Percentiles rank a stretch among this genome's conserved stretches.
Conservation (phyloP, 2,113 vertebrate species). For the Nasalis larvatus region DNA sequence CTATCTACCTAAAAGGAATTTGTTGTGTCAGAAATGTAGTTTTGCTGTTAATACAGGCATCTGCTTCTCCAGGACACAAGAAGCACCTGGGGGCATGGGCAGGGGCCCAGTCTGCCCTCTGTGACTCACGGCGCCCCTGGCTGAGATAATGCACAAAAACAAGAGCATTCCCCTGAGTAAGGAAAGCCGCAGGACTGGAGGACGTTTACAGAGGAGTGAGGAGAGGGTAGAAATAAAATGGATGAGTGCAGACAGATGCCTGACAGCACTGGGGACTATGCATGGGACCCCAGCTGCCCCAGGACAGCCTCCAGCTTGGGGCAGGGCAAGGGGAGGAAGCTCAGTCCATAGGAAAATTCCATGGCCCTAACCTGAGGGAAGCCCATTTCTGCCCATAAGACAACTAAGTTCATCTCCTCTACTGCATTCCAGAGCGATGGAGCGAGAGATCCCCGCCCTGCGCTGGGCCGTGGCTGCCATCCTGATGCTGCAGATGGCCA, state of each 20-base stretch:
- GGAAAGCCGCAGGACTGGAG: neutral
- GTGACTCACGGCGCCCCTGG: neutral
- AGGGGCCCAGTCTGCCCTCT: too few relatives aligned
- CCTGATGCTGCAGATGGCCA: neutral
- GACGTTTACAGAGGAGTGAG: neutral
- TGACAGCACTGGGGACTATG: accelerated
- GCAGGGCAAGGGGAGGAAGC: neutral
- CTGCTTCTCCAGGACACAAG: neutral
- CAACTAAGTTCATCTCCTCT: neutral
- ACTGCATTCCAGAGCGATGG: neutral
- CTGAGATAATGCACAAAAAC: neutral
- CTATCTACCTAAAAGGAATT: neutral
- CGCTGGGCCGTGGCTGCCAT: accelerated
- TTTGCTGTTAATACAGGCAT: neutral
- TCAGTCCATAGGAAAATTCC: neutral
- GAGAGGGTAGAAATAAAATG: neutral
- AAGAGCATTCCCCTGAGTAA: neutral
- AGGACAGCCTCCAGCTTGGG: neutral
- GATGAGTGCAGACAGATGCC: too few relatives aligned
- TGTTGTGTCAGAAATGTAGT: neutral
- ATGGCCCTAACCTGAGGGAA: neutral
- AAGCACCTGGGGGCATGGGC: too few relatives aligned
- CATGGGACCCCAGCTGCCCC: accelerated
- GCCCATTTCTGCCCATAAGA: neutral
- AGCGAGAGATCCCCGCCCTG: neutral